Evolutionary conservation across 2,888 invertebrate species (phyloP).

Genomic region (Leptura quadrifasciata): DNA sequence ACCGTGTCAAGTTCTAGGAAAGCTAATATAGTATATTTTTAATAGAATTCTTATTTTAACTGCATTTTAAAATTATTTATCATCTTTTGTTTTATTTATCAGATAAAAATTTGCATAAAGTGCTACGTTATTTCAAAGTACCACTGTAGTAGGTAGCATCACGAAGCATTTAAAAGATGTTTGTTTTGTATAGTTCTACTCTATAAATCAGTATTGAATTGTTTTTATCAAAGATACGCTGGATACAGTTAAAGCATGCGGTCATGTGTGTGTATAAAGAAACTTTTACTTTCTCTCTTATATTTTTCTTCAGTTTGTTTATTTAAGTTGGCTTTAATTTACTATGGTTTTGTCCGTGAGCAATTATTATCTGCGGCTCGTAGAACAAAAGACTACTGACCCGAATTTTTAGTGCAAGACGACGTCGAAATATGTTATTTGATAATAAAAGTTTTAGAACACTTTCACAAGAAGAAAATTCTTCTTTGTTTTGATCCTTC

Average conservation of each 20-base stretch:
- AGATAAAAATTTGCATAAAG: too few species aligned
- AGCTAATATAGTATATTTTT: too few species aligned
- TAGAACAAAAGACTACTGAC: constrained; percentile 38
- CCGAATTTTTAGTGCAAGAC: constrained; percentile 26
- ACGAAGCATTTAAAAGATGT: not conserved
- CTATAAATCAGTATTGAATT: not conserved
- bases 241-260: not conserved
- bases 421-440: constrained; percentile 14
- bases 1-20: too few species aligned
- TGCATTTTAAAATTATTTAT: too few species aligned
- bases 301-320: constrained; percentile 17
- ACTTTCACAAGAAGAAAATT: constrained; percentile 24
- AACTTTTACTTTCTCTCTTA: constrained; percentile 19
- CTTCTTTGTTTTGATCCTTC: not conserved
- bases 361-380: constrained; percentile 37
- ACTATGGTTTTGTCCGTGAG: constrained; percentile 5
- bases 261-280: not conserved
- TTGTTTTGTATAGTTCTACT: not conserved
- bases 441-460: constrained; percentile 1
- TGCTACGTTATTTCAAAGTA: too few species aligned
- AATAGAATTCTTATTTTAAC: too few species aligned
- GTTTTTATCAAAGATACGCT: not conserved
- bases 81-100: too few species aligned
- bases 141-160: too few species aligned
- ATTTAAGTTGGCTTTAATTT: constrained; percentile 10